Percentiles rank a stretch among this genome's conserved stretches.
Conservation (phyloP, 2,888 invertebrate species). For the Drosophila fungiperda region DNA sequence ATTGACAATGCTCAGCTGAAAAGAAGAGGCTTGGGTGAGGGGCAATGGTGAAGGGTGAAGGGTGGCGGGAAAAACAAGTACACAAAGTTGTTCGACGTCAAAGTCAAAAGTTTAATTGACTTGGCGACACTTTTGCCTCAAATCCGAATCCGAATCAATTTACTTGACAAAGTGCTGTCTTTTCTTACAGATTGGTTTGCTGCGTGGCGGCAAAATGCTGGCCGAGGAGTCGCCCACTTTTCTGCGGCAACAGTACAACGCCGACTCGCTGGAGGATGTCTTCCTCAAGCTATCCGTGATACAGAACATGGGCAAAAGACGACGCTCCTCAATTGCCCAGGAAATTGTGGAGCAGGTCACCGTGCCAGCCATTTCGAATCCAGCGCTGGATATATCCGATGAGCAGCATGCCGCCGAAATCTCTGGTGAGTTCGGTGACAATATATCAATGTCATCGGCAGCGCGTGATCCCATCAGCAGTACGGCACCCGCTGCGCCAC, state of each 20-base stretch:
- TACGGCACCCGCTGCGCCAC: slow-evolving; percentile 87
- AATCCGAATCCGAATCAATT: slow-evolving; percentile 56
- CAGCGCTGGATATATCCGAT: slow-evolving; percentile 89
- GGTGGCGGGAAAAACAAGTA: slow-evolving; percentile 1
- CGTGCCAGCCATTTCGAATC: slow-evolving; percentile 88
- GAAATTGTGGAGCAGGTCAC: slow-evolving; percentile 90
- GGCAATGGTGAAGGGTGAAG: neutral
- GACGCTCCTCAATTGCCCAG: slow-evolving; percentile 92
- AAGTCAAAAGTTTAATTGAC: slow-evolving; percentile 77
- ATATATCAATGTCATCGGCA: slow-evolving; percentile 91
- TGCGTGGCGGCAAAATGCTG: slow-evolving; percentile 93
- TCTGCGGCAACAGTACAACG: slow-evolving; percentile 89
- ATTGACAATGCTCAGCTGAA: slow-evolving; percentile 12
- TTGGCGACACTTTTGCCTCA: slow-evolving; percentile 62
- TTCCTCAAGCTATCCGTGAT: slow-evolving; percentile 92
- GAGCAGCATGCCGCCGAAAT: slow-evolving; percentile 90
- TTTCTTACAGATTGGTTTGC: slow-evolving; percentile 89
- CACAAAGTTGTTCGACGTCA: slow-evolving; percentile 32
- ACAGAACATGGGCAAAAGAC: slow-evolving; percentile 92
- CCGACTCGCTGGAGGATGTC: slow-evolving; percentile 91
- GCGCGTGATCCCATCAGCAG: slow-evolving; percentile 88
- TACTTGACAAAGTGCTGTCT: slow-evolving; percentile 23
- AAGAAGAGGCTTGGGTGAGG: neutral
- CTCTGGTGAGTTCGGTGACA: slow-evolving; percentile 95
- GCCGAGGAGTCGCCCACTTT: slow-evolving; percentile 93